These are phyloP conservation scores for Miichthys miiuy DNA, from an alignment of 2,797 vertebrate species.

Conservation along the genomic window DNA sequence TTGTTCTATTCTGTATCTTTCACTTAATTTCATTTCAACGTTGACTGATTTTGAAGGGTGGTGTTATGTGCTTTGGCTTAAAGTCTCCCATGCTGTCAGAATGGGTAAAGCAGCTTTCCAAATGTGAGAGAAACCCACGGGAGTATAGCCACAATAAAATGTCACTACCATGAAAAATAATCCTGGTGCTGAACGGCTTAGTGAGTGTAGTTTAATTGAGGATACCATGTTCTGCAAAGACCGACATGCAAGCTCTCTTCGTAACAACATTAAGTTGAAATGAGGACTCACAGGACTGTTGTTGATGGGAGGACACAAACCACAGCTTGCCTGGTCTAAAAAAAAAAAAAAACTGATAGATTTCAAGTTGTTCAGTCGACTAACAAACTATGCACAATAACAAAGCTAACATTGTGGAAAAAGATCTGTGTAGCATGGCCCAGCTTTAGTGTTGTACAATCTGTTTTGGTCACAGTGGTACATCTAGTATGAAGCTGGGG, in stretches of 20 bases:
- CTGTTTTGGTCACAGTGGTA: constrained; percentile 50
- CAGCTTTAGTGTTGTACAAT: constrained; percentile 29
- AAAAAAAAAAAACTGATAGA: constrained; percentile 30
- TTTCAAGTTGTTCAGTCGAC: constrained; percentile 30
- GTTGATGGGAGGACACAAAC: constrained; percentile 33
- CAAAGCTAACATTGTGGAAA: constrained; percentile 33
- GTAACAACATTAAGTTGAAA: constrained; percentile 41
- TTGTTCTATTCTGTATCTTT: constrained; percentile 71
- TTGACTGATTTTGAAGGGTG: constrained; percentile 72
- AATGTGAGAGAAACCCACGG: constrained; percentile 66
- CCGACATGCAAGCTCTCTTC: constrained; percentile 36
- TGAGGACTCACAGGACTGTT: constrained; percentile 24
- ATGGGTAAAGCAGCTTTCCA: constrained; percentile 75
- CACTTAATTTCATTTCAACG: constrained; percentile 75
- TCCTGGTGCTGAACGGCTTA: constrained; percentile 66
- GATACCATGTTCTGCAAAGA: constrained; percentile 48
- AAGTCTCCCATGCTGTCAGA: constrained; percentile 66
- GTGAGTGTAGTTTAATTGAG: constrained; percentile 65
- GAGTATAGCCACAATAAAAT: constrained; percentile 71
- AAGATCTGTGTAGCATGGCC: constrained; percentile 12
- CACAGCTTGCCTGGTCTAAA: not conserved
- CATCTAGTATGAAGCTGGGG: constrained; percentile 8
- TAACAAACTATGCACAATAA: constrained; percentile 29
- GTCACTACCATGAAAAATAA: constrained; percentile 63
- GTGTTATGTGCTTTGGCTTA: constrained; percentile 66